Conservation (phyloP, 2,888 invertebrate genomes). For the Conomelus anceps region DNA sequence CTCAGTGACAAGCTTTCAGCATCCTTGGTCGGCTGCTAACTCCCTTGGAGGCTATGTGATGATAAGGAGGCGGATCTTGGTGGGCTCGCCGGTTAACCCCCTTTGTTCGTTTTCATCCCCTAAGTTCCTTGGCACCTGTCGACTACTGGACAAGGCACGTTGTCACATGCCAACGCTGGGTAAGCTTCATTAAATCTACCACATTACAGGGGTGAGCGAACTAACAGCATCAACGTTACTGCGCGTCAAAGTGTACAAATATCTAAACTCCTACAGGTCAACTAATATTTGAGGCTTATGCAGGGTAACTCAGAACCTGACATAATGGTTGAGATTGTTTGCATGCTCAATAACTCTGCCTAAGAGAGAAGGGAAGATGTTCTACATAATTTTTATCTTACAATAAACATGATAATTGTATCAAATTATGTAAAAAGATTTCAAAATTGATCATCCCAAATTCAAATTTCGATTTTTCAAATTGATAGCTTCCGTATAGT, state of each 20-base stretch:
- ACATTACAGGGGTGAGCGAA: neutral
- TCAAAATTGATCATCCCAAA: too few species aligned
- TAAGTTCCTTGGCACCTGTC: neutral
- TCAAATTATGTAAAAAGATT: too few species aligned
- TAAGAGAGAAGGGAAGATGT: neutral
- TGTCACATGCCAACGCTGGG: neutral
- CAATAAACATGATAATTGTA: too few species aligned
- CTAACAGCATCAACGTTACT: neutral
- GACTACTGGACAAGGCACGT: neutral
- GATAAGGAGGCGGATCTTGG: neutral
- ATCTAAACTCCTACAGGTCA: neutral
- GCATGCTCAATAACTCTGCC: neutral
- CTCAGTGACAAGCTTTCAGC: neutral
- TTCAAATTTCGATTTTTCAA: too few species aligned
- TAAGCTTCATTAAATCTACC: neutral
- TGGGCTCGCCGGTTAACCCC: neutral
- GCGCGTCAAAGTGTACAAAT: neutral
- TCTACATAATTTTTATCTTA: too few species aligned
- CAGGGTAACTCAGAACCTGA: neutral
- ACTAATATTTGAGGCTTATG: neutral
- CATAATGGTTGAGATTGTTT: neutral
- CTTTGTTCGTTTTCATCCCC: neutral
- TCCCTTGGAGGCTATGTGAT: neutral
- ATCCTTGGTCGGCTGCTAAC: neutral
- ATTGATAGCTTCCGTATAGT: too few species aligned